phyloP scores from a whole-genome alignment of 2,113 vertebrate species.

The Lepisosteus oculatus region DNA sequence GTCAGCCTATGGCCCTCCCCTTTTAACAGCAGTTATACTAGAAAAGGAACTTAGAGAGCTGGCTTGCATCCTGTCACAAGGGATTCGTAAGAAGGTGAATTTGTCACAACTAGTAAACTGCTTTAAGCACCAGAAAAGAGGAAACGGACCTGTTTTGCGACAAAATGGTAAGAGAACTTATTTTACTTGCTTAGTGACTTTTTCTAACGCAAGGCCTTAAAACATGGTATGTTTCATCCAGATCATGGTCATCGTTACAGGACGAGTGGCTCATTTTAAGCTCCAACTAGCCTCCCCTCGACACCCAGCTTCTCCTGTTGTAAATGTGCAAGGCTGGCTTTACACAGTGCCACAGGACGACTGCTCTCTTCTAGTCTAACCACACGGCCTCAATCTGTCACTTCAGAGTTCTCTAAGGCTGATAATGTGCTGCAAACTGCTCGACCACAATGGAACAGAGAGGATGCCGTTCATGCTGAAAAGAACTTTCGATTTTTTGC shows the following conservation, averaged over 20 bases:
- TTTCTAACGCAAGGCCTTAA: too few relatives aligned
- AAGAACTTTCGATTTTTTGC: too few relatives aligned
- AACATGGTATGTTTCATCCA: too few relatives aligned
- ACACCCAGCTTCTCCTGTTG: too few relatives aligned
- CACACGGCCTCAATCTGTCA: slow-evolving; percentile 47
- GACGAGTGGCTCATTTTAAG: too few relatives aligned
- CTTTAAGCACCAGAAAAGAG: slow-evolving; percentile 18
- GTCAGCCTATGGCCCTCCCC: slow-evolving; percentile 5
- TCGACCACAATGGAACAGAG: slow-evolving; percentile 16
- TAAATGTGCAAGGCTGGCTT: not conserved
- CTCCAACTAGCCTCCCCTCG: too few relatives aligned
- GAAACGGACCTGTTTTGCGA: slow-evolving; percentile 18
- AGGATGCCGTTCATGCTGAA: not conserved
- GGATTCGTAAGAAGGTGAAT: slow-evolving; percentile 23
- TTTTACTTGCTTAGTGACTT: slow-evolving; percentile 5
- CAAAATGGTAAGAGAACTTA: slow-evolving; percentile 52
- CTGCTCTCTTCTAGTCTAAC: slow-evolving; percentile 1
- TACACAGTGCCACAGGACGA: slow-evolving; percentile 30
- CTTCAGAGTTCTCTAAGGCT: slow-evolving; percentile 27
- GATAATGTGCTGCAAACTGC: slow-evolving; percentile 12
- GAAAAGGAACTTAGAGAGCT: slow-evolving; percentile 34
- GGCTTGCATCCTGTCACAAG: slow-evolving; percentile 37
- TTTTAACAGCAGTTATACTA: not conserved
- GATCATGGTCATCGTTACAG: too few relatives aligned
- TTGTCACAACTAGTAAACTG: slow-evolving; percentile 16